A percentile compares a stretch with the other conserved stretches of the same genome.
Evolutionary conservation across 1,140 invertebrate species (phyloP).

Genomic region (Zaprionus ornatus): DNA sequence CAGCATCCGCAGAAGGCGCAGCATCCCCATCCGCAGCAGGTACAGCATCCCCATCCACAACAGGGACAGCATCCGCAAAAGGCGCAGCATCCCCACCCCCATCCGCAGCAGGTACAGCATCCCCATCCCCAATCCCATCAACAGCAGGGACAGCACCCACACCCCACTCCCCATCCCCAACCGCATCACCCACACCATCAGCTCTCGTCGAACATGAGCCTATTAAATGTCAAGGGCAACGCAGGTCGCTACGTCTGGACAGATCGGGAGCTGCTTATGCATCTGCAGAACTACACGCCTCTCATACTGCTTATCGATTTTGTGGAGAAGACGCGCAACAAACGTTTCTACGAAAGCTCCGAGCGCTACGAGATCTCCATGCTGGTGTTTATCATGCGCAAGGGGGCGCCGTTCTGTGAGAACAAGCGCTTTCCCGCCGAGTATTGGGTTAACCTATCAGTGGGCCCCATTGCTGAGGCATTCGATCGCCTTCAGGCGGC

Average conservation of each 20-base stretch:
- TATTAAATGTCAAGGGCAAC: conserved; percentile 57
- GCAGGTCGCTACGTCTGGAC: conserved; percentile 68
- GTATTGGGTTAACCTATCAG: conserved; percentile 79
- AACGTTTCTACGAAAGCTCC: conserved; percentile 76
- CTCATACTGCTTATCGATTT: conserved; percentile 76
- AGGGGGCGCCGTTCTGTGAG: conserved; percentile 78
- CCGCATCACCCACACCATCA: conserved; percentile 55
- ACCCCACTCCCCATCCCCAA: conserved; percentile 8
- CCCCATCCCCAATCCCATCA: conserved; percentile 26
- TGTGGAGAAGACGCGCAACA: conserved; percentile 78
- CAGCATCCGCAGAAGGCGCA: not conserved
- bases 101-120: not conserved
- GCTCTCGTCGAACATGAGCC: conserved; percentile 58
- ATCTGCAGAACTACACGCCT: conserved; percentile 77
- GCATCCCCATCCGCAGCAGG: not conserved
- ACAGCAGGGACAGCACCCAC: conserved; percentile 6
- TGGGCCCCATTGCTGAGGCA: conserved; percentile 76
- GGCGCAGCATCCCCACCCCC: conserved; percentile 14
- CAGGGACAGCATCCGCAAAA: conserved; percentile 29
- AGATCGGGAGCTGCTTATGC: conserved; percentile 74
- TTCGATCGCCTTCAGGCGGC: conserved; percentile 74
- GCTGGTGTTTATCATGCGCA: conserved; percentile 80
- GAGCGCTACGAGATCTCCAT: conserved; percentile 79
- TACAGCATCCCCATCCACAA: conserved; percentile 9
- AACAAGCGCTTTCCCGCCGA: conserved; percentile 78